phyloP scores from a whole-genome alignment of 2,797 vertebrate species.

The Semaprochilodus insignis region DNA sequence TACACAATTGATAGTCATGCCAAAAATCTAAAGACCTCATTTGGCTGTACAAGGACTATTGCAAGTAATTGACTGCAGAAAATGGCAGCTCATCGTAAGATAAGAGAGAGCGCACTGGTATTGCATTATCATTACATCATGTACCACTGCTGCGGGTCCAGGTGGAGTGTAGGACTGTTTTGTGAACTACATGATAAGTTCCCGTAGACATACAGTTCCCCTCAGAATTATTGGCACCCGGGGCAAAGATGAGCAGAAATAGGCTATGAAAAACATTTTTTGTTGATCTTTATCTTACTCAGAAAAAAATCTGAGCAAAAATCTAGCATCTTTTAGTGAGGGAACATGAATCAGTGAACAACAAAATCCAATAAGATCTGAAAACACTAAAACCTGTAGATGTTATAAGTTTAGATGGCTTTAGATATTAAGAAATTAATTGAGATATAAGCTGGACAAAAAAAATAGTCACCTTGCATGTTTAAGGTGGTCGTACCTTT shows the following conservation, averaged over 20 bases:
- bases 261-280: background rate
- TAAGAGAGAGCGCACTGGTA: background rate
- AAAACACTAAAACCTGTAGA: too few species aligned
- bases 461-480: too few species aligned
- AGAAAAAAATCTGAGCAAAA: background rate
- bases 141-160: constrained; percentile 15
- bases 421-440: too few species aligned
- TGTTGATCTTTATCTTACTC: background rate
- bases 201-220: background rate
- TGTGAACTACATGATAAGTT: constrained; percentile 5
- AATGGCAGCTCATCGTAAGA: background rate
- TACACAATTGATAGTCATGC: background rate
- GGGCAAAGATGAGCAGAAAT: background rate
- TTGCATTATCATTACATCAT: constrained; percentile 47
- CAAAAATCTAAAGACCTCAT: background rate
- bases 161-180: constrained; percentile 11
- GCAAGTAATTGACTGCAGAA: background rate
- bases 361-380: too few species aligned
- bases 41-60: background rate
- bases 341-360: too few species aligned
- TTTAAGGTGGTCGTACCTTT: too few species aligned
- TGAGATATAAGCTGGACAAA: too few species aligned
- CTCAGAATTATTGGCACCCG: background rate
- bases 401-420: too few species aligned
- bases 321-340: background rate